These are phyloP conservation scores for Oxygymnocypris stewartii DNA, from an alignment of 2,113 vertebrate species.

Conservation along the genomic window DNA sequence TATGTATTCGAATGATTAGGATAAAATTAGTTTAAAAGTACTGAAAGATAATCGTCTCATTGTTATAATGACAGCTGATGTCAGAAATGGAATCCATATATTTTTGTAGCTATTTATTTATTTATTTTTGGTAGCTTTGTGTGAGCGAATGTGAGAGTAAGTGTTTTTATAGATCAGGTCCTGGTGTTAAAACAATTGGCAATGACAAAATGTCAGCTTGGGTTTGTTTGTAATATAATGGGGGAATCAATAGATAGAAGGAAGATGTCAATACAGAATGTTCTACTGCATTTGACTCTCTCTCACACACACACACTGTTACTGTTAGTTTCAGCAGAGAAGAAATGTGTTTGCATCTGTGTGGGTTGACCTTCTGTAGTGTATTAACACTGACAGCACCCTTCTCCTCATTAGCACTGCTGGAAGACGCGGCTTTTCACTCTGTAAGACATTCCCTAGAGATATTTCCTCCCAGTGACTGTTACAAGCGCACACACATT, in stretches of 20 bases:
- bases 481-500: not conserved
- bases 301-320: not conserved
- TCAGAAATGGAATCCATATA: not conserved
- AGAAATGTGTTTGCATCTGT: constrained; percentile 33
- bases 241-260: constrained; percentile 81
- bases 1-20: not conserved
- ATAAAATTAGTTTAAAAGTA: not conserved
- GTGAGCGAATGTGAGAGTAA: constrained; percentile 42
- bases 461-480: constrained; percentile 50
- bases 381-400: constrained; percentile 30
- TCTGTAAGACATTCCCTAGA: constrained; percentile 32
- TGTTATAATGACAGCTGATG: not conserved
- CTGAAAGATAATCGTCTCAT: not conserved
- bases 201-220: constrained; percentile 85
- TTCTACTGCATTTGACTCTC: constrained; percentile 73
- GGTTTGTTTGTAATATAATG: constrained; percentile 83
- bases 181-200: constrained; percentile 81
- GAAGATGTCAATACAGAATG: constrained; percentile 82
- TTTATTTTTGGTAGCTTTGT: constrained; percentile 43
- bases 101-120: not conserved
- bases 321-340: not conserved
- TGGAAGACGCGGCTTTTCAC: constrained; percentile 2
- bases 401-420: constrained; percentile 28
- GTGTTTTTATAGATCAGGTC: constrained; percentile 49
- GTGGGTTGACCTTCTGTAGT: constrained; percentile 26